Base-by-base conservation (phyloP, 2,888 invertebrate species). In the Pycnomerus fuliginosus region DNA sequence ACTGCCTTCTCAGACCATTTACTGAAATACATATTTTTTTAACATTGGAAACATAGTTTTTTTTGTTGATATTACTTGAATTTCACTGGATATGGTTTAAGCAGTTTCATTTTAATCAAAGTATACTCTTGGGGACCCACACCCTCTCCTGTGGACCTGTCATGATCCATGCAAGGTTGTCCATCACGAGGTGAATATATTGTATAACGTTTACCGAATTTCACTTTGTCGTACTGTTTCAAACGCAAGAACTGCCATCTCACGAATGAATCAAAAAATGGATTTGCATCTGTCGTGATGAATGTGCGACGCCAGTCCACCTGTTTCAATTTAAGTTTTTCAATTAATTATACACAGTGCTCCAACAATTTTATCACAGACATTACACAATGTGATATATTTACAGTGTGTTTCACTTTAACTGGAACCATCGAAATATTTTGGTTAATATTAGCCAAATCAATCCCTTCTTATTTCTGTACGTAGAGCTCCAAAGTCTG, bases 101-200 rank as follows among this genome's bases (percentile, higher is more conserved):
- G 62, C 2, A 95, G 72, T 71, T 85, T 84, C 85, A 99, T 87
- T 75, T 99, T 99, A 46, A 99, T 83, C 1, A 99, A 77, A 1
- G 96, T 97, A 67, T 99, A 99, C 71, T 99, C 99, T 71, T 97
- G 97, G 1, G 97, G 94, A 0, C 94, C 98, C 2, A 97, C 97
- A 30, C 97, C 98, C 76, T 99, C 99, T 0, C 99, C 99, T 1
- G 85, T 78, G 24, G 91, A 85, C 58, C 99, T 81, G 71, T 99
- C 99, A 68, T 99, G 99, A 72, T 99, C 99, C 99, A 99, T 99
- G 69, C 99, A 99, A 0, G 99, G 98, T 69, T 99, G 99, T 4
- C 87, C 87, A 74, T 99, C 99, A 63, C 89, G 83, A 0, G 97
- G 95, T 0, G 97, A 98, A 72, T 83, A 99, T 53, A 99, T 89